These are phyloP conservation scores for Gavialis gangeticus DNA, from an alignment of 2,113 vertebrate species.

Conservation along the genomic window DNA sequence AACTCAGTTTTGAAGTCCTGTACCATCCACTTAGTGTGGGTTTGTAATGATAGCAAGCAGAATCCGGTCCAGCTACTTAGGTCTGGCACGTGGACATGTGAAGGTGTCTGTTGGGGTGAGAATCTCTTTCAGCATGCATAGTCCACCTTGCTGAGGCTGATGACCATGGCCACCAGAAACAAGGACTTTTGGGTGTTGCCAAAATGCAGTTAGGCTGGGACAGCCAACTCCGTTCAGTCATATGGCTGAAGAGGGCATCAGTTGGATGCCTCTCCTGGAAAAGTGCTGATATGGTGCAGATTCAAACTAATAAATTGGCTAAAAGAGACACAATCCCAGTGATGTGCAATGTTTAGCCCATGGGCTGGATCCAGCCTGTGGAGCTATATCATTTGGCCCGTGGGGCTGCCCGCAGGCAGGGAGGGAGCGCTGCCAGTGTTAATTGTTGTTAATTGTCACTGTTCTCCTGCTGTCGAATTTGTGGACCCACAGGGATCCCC, in stretches of 20 bases:
- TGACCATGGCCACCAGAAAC: background rate
- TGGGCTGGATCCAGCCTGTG: too few relatives aligned
- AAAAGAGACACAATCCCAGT: too few relatives aligned
- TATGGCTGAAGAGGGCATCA: too few relatives aligned
- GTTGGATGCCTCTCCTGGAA: background rate
- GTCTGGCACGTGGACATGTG: too few relatives aligned
- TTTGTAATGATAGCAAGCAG: background rate
- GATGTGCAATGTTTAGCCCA: too few relatives aligned
- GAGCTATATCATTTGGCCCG: too few relatives aligned
- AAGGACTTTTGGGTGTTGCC: background rate
- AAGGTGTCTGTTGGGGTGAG: rapidly evolving
- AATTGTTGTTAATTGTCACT: too few relatives aligned
- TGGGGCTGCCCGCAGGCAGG: too few relatives aligned
- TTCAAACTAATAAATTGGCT: background rate
- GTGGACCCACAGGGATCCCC: too few relatives aligned
- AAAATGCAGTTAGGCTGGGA: background rate
- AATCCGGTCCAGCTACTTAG: background rate
- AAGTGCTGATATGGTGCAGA: background rate
- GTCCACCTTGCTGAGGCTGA: background rate
- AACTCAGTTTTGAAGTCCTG: background rate
- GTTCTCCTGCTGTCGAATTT: too few relatives aligned
- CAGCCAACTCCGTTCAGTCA: background rate
- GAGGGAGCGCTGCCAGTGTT: too few relatives aligned
- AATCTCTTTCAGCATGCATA: background rate
- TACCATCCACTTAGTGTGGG: background rate